Conservation (phyloP, 2,113 vertebrate species). For the Oreochromis aureus region DNA sequence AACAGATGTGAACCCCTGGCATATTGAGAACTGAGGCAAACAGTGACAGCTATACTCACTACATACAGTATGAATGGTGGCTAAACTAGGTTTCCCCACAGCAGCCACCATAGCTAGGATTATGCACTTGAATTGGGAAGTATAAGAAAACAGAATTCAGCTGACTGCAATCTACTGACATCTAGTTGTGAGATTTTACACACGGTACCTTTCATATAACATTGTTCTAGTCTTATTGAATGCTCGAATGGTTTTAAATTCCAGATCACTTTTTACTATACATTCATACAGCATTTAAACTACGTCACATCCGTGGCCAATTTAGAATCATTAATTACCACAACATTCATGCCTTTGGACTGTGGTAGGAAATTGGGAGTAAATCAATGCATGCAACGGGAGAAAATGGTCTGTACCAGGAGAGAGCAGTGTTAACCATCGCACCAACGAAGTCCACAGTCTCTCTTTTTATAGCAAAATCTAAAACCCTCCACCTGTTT, state of each 20-base stretch:
- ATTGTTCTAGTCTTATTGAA: not conserved
- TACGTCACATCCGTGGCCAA: not conserved
- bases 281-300: not conserved
- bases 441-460: not conserved
- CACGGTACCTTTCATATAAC: not conserved
- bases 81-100: not conserved
- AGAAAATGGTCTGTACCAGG: not conserved
- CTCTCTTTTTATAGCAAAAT: not conserved
- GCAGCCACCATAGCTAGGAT: not conserved
- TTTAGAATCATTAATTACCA: not conserved
- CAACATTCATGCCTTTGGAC: not conserved
- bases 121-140: not conserved
- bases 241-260: not conserved
- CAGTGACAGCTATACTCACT: not conserved
- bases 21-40: not conserved
- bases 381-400: not conserved
- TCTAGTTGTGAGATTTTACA: no score
- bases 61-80: not conserved
- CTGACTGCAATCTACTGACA: no score
- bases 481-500: not conserved
- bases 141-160: no score
- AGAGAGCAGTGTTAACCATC: not conserved
- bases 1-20: not conserved
- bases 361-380: not conserved
- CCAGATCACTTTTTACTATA: not conserved